Evolutionary conservation across 2,113 vertebrate species (phyloP).

Genomic region (Melanocharis versteri): DNA sequence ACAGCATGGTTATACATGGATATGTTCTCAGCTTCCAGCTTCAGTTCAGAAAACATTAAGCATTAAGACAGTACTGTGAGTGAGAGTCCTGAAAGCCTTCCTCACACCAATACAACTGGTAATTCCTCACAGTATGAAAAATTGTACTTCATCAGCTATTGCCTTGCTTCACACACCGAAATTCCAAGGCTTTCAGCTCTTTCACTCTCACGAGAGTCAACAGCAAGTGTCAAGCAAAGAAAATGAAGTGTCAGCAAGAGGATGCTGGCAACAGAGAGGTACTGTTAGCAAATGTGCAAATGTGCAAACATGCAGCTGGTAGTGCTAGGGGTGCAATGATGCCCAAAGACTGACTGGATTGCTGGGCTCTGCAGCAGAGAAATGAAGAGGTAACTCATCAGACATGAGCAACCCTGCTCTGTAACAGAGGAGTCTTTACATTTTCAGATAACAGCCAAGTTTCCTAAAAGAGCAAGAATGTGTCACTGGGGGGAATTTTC

Average conservation of each 20-base stretch:
- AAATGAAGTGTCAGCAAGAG: not conserved
- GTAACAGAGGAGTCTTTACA: not conserved
- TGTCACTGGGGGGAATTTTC: not conserved
- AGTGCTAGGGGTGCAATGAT: not conserved
- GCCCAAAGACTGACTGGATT: not conserved
- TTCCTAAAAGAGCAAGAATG: not conserved
- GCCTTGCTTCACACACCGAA: not conserved
- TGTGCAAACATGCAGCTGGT: not conserved
- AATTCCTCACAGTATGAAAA: not conserved
- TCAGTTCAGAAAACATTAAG: not conserved
- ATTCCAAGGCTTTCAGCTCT: not conserved
- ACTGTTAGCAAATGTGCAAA: not conserved
- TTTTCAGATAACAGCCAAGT: not conserved
- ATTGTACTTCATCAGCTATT: not conserved
- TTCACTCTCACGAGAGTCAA: not conserved
- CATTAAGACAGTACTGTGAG: not conserved
- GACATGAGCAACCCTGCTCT: not conserved
- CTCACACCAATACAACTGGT: not conserved
- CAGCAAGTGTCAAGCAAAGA: not conserved
- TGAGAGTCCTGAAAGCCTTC: not conserved
- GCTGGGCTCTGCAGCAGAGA: not conserved
- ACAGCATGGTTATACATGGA: not conserved
- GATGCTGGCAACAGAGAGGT: not conserved
- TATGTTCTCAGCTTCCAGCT: not conserved
- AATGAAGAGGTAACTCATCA: not conserved